Percentiles rank a stretch among this genome's conserved stretches.
phyloP scores from a whole-genome alignment of 1,140 invertebrate genomes.

The Magallana ariakensis region DNA sequence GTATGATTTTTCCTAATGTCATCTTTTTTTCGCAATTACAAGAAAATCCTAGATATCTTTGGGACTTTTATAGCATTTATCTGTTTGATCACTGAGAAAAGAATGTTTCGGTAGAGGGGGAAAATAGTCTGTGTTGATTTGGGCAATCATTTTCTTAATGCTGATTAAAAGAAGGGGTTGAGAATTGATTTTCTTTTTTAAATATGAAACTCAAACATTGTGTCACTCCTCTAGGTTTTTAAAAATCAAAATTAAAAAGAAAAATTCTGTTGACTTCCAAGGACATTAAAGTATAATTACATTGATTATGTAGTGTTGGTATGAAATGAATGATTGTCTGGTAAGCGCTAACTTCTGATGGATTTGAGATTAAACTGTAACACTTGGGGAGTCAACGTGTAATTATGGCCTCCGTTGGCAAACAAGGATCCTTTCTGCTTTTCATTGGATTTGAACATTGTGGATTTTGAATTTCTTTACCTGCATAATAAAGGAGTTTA shows the following conservation, averaged over 20 bases:
- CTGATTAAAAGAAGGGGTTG: neutral
- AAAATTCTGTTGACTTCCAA: constrained; percentile 27
- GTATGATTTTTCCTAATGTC: constrained; percentile 10
- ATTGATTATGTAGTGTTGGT: neutral
- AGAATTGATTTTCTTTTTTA: constrained; percentile 28
- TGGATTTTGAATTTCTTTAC: constrained; percentile 18
- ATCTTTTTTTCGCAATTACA: constrained; percentile 26
- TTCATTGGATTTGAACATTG: constrained; percentile 38
- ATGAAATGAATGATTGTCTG: constrained; percentile 31
- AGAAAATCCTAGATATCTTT: constrained; percentile 6
- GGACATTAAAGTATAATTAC: constrained; percentile 37
- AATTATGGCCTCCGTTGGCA: constrained; percentile 22
- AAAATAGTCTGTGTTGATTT: constrained; percentile 22
- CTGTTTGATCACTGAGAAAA: constrained; percentile 19
- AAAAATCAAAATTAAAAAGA: constrained; percentile 1
- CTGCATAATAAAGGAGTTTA: constrained; percentile 11
- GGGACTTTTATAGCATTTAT: neutral
- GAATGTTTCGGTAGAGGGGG: neutral
- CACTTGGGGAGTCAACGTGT: constrained; percentile 10
- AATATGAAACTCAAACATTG: neutral
- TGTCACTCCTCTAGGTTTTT: neutral
- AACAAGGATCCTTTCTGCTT: neutral
- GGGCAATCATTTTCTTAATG: constrained; percentile 16
- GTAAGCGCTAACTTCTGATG: constrained; percentile 6
- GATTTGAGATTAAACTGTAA: constrained; percentile 38